Evolutionary conservation across 2,113 vertebrate genomes (phyloP).

Genomic region (Strix aluco): DNA sequence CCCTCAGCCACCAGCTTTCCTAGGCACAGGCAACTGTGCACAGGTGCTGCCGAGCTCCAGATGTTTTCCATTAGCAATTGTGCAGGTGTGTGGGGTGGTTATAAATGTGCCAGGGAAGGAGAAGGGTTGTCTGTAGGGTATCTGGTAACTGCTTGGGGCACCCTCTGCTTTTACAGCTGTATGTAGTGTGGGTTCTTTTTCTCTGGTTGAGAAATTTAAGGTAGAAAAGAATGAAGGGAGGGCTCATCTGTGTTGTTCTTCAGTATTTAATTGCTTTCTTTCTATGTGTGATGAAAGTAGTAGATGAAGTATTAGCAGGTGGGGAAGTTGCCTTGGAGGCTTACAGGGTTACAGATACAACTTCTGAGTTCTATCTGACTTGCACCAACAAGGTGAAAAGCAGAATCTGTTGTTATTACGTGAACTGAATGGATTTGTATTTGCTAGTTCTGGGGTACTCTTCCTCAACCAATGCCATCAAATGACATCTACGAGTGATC

Average conservation of each 20-base stretch:
- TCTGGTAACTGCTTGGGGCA: neutral
- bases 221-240: neutral
- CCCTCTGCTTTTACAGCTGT: neutral
- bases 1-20: neutral
- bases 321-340: neutral
- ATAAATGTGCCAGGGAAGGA: neutral
- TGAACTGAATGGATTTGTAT: neutral
- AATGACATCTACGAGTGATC: neutral
- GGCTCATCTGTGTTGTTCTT: neutral
- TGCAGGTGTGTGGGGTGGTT: neutral
- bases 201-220: neutral
- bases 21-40: neutral
- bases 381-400: neutral
- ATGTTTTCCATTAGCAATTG: neutral
- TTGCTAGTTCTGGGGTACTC: neutral
- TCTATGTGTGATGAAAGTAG: neutral
- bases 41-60: constrained; percentile 20
- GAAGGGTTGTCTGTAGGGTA: neutral
- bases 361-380: neutral
- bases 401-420: accelerated
- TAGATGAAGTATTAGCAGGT: neutral
- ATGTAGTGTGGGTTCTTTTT: neutral
- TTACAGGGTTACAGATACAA: neutral
- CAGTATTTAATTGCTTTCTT: neutral
- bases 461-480: neutral